Evolutionary conservation across 2,797 vertebrate species (phyloP).

Genomic region (Cottoperca gobio): DNA sequence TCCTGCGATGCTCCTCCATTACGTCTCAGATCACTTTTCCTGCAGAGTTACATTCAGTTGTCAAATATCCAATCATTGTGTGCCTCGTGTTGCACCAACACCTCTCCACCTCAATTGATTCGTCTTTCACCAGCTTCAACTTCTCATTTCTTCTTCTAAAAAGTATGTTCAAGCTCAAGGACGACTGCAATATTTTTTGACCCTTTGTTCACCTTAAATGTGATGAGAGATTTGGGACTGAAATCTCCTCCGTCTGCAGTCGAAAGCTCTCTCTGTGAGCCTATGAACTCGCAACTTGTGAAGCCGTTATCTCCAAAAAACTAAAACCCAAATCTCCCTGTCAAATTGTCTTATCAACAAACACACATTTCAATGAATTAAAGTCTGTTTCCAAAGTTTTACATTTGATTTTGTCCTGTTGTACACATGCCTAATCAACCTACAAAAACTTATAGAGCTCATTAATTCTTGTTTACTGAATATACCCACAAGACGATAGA

Average conservation of each 20-base stretch:
- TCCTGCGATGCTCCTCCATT: slow-evolving; percentile 7
- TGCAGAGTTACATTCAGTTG: background rate
- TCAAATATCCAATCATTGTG: slow-evolving; percentile 29
- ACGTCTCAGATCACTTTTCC: background rate
- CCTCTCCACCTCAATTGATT: slow-evolving; percentile 41
- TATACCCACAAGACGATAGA: slow-evolving; percentile 1
- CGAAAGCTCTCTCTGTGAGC: slow-evolving; percentile 31
- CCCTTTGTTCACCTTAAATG: slow-evolving; percentile 15
- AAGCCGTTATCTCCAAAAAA: slow-evolving; percentile 33
- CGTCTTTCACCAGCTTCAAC: slow-evolving; percentile 3
- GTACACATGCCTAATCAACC: background rate
- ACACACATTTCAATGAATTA: slow-evolving; percentile 26
- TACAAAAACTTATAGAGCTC: slow-evolving; percentile 7
- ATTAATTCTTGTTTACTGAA: slow-evolving; percentile 16
- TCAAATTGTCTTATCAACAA: slow-evolving; percentile 44
- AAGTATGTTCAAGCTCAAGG: slow-evolving; percentile 22
- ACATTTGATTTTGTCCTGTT: slow-evolving; percentile 4
- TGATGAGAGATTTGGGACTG: slow-evolving; percentile 25
- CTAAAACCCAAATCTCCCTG: slow-evolving; percentile 24
- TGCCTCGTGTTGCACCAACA: slow-evolving; percentile 24
- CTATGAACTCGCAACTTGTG: background rate
- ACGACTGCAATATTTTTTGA: slow-evolving; percentile 26
- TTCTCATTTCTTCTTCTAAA: slow-evolving; percentile 19
- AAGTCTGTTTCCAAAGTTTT: slow-evolving; percentile 27
- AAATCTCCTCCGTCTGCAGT: slow-evolving; percentile 38